Conservation (phyloP, 2,797 vertebrate genomes). For the Aselliscus stoliczkanus region DNA sequence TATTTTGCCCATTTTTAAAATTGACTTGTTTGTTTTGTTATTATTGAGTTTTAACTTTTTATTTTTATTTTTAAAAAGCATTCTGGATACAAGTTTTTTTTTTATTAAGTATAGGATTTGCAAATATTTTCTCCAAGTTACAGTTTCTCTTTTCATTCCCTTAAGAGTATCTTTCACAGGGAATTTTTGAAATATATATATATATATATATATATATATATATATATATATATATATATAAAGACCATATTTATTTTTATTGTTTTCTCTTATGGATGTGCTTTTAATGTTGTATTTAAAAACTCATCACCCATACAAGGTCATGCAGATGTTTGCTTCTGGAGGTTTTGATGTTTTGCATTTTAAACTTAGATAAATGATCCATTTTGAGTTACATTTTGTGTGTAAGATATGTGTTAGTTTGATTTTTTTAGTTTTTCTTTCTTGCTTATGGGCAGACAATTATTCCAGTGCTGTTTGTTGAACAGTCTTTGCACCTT, state of each 20-base stretch:
- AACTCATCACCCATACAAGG: not conserved
- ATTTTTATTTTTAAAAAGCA: not conserved
- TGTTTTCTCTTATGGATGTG: not conserved
- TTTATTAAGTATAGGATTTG: no score
- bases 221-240: not conserved
- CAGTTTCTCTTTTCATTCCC: not conserved
- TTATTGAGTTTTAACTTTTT: not conserved
- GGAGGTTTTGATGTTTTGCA: not conserved
- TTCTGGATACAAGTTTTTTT: not conserved
- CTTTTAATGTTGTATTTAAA: not conserved
- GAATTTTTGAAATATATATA: no score
- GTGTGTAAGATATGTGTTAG: not conserved
- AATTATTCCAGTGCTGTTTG: not conserved
- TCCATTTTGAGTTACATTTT: not conserved
- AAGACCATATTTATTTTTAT: not conserved
- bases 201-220: not conserved
- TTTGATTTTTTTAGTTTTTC: not conserved
- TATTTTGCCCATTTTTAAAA: no score
- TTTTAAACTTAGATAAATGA: not conserved
- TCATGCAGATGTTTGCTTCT: not conserved
- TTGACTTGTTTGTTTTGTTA: not conserved
- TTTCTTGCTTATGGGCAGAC: not conserved
- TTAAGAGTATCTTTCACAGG: not conserved
- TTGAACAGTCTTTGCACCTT: not conserved
- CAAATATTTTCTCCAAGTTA: no score